Evolutionary conservation across 2,888 invertebrate species (phyloP).

Genomic region (Cosmorhoe ocellata): DNA sequence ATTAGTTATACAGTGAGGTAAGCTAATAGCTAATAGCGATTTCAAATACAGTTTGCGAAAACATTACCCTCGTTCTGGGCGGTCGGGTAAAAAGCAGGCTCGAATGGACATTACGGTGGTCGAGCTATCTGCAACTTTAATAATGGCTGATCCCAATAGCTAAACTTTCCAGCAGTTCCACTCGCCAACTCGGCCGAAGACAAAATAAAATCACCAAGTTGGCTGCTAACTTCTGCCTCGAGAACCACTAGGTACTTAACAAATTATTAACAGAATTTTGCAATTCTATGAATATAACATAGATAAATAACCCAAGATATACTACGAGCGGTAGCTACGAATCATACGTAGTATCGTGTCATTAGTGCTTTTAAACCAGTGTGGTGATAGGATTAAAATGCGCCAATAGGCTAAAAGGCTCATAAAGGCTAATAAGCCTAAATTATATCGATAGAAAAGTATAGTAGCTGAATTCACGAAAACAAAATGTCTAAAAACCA

Average conservation of each 20-base stretch:
- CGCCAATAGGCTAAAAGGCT: no score
- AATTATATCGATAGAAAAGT: no score
- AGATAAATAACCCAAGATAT: background rate
- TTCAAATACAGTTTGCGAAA: no score
- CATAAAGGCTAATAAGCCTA: no score
- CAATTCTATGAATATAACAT: constrained; percentile 15
- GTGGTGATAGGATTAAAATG: no score
- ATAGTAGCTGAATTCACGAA: background rate
- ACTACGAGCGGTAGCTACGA: no score
- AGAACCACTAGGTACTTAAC: constrained; percentile 9
- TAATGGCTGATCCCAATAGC: constrained; percentile 65
- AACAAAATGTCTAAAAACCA: background rate
- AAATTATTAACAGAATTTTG: constrained; percentile 15
- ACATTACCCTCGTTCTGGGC: no score
- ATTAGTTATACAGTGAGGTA: no score
- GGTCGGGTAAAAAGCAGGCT: background rate
- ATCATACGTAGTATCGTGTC: no score
- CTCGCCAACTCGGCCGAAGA: constrained; percentile 53
- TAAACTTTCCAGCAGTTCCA: constrained; percentile 49
- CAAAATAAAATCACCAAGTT: constrained; percentile 57
- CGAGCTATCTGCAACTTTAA: constrained; percentile 54
- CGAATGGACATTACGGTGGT: constrained; percentile 2
- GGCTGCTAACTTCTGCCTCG: constrained; percentile 37
- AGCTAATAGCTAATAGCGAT: no score
- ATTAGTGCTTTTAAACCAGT: no score